These are phyloP conservation scores for Dendrophyllia cribrosa DNA, from an alignment of 64 coral and sea anemone genomes.

Conservation along the genomic window DNA sequence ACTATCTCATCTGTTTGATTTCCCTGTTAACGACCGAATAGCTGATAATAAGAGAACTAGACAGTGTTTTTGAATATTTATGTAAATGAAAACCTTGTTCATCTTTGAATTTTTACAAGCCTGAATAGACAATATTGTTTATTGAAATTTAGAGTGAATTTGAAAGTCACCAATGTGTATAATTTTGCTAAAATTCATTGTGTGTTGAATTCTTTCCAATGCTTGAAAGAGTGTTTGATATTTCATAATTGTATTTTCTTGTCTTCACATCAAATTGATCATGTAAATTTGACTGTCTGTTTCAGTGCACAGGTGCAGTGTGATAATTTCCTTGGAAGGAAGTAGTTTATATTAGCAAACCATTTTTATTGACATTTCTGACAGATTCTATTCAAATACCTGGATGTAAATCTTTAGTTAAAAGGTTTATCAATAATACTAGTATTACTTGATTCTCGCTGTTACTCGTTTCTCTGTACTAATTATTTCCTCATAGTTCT, in stretches of 20 bases:
- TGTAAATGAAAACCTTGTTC: background rate
- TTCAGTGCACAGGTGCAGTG: background rate
- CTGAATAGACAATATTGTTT: background rate
- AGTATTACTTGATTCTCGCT: too few relatives aligned
- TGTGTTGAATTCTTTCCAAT: too few relatives aligned
- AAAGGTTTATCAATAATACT: too few relatives aligned
- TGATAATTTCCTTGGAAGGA: background rate
- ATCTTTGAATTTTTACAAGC: background rate
- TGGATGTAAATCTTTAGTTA: too few relatives aligned
- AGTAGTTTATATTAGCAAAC: background rate
- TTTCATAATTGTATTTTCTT: too few relatives aligned
- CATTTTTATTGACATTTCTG: too few relatives aligned
- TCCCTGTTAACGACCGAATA: background rate
- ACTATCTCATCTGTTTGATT: background rate
- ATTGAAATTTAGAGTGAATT: background rate
- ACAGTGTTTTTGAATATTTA: background rate
- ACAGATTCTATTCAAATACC: too few relatives aligned
- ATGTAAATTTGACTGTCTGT: background rate
- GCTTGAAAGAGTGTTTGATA: too few relatives aligned
- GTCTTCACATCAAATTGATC: too few relatives aligned
- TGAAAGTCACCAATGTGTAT: background rate
- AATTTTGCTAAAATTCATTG: too few relatives aligned
- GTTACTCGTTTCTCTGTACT: too few relatives aligned
- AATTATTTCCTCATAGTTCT: too few relatives aligned
- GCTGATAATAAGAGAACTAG: background rate